phyloP scores from a whole-genome alignment of 2,797 vertebrate species.

The Gambusia yucatana region DNA sequence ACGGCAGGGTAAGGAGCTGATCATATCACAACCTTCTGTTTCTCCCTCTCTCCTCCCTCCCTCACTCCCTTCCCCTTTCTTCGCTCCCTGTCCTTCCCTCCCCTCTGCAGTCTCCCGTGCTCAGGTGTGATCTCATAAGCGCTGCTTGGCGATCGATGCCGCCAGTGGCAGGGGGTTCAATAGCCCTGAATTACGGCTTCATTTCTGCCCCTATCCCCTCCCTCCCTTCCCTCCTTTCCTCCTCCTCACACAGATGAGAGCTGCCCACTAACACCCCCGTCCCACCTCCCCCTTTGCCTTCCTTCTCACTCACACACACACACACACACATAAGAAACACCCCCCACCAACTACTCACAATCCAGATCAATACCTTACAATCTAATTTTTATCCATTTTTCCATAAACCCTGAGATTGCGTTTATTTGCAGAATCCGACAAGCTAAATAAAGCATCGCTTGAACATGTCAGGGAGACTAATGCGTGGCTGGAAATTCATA shows the following conservation, averaged over 20 bases:
- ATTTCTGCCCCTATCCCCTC: constrained; percentile 78
- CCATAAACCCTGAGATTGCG: constrained; percentile 99
- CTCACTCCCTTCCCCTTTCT: neutral
- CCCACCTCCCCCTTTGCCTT: neutral
- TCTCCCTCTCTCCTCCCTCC: constrained; percentile 31
- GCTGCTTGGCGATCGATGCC: constrained; percentile 91
- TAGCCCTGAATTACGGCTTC: constrained; percentile 97
- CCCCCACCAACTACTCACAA: constrained; percentile 69
- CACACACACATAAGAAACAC: constrained; percentile 37
- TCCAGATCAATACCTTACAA: constrained; percentile 97
- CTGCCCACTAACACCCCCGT: constrained; percentile 46
- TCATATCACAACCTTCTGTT: constrained; percentile 87
- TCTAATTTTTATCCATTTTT: constrained; percentile 99
- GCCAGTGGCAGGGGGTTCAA: constrained; percentile 92
- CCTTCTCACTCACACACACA: constrained; percentile 32
- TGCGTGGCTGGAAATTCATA: constrained; percentile 78
- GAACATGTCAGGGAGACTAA: constrained; percentile 77
- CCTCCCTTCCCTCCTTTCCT: constrained; percentile 55
- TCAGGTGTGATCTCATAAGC: constrained; percentile 93
- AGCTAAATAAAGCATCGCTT: constrained; percentile 92
- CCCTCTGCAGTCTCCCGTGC: constrained; percentile 80
- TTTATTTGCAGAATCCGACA: constrained; percentile 99
- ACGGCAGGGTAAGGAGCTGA: constrained; percentile 89
- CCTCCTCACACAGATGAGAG: constrained; percentile 95
- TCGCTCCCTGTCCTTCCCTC: constrained; percentile 50